Evolutionary conservation across 2,113 vertebrate species (phyloP).

Genomic region (Onychostoma macrolepis): DNA sequence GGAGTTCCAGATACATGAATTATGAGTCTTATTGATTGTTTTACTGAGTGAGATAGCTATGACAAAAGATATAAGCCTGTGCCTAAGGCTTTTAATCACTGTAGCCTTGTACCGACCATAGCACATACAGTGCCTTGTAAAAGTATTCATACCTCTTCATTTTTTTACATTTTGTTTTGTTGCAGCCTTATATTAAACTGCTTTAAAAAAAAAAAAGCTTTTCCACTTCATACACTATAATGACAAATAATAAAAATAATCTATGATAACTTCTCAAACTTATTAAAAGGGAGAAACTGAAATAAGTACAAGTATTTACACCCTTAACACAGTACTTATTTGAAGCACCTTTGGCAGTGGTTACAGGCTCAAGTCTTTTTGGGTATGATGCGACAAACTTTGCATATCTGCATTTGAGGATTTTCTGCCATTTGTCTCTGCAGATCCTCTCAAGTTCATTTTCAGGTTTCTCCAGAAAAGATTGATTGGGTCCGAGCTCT

Average conservation of each 20-base stretch:
- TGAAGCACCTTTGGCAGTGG: not conserved
- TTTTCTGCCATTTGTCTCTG: not conserved
- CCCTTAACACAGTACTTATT: not conserved
- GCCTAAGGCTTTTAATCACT: not conserved
- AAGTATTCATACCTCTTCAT: not conserved
- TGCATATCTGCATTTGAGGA: not conserved
- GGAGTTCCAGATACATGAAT: conserved; percentile 72
- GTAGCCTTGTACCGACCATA: not conserved
- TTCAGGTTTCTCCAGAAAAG: not conserved
- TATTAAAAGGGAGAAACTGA: not conserved
- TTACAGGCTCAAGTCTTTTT: not conserved
- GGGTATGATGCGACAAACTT: not conserved
- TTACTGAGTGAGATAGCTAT: conserved; percentile 80
- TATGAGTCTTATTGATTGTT: conserved; percentile 76
- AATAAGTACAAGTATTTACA: not conserved
- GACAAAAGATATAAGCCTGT: conserved; percentile 52
- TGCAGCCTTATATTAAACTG: not conserved
- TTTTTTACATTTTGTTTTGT: not conserved
- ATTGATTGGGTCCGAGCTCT: not conserved
- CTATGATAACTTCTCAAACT: no score
- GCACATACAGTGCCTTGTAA: not conserved
- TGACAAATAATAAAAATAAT: no score
- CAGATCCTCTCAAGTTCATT: not conserved
- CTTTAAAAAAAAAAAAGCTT: not conserved
- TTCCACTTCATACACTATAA: not conserved